These are phyloP conservation scores for Enteromius radiatus DNA, from an alignment of 2,797 vertebrate species.

Conservation along the genomic window DNA sequence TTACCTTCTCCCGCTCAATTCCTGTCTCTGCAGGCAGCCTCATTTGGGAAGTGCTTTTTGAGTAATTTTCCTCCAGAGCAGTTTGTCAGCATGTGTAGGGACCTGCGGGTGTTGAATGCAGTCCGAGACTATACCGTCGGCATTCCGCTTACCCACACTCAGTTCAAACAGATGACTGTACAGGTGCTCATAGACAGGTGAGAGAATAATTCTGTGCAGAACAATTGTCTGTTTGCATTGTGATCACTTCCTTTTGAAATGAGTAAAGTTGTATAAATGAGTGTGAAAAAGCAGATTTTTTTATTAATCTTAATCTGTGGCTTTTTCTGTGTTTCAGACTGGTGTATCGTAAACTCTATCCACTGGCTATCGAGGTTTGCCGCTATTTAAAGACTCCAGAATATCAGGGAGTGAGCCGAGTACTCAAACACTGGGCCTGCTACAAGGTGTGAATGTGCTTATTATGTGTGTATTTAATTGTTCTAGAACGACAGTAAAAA, in stretches of 20 bases:
- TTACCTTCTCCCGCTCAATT: background rate
- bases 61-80: slow-evolving; percentile 87
- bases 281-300: background rate
- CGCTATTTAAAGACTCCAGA: slow-evolving; percentile 92
- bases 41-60: slow-evolving; percentile 96
- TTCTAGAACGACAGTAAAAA: background rate
- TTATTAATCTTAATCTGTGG: background rate
- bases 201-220: slow-evolving; percentile 23
- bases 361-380: slow-evolving; percentile 90
- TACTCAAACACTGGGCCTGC: slow-evolving; percentile 96
- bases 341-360: slow-evolving; percentile 89
- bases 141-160: slow-evolving; percentile 89
- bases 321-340: slow-evolving; percentile 69
- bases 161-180: slow-evolving; percentile 93
- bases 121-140: slow-evolving; percentile 87
- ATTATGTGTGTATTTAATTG: background rate
- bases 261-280: background rate
- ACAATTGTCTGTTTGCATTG: background rate
- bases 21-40: slow-evolving; percentile 82
- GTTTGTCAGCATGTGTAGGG: slow-evolving; percentile 88
- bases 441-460: slow-evolving; percentile 82
- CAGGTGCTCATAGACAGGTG: slow-evolving; percentile 94
- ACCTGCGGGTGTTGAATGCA: slow-evolving; percentile 91
- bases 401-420: slow-evolving; percentile 91
- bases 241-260: background rate